These are phyloP conservation scores for Musca vetustissima DNA, from an alignment of 1,140 invertebrate species.

Conservation along the genomic window DNA sequence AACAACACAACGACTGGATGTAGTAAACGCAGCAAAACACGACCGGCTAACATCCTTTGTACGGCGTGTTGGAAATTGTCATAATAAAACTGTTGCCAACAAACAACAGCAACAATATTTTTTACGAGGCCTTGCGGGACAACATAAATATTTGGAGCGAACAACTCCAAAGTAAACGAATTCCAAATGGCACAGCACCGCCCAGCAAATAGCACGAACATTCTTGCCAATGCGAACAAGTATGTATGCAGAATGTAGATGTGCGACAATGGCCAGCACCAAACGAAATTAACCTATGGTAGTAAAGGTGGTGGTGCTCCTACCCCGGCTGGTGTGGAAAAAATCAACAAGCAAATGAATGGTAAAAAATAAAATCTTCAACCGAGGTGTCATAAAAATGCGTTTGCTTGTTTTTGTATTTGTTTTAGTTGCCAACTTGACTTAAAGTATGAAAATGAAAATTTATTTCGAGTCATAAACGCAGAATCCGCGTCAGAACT, in stretches of 20 bases:
- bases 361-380: neutral
- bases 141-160: conserved; percentile 2
- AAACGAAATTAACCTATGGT: neutral
- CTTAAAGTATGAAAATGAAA: conserved; percentile 1
- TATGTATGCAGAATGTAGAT: too few relatives aligned
- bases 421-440: neutral
- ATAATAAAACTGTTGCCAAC: conserved; percentile 14
- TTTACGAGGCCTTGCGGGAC: conserved; percentile 10
- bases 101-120: neutral
- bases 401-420: neutral
- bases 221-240: too few relatives aligned
- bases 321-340: too few relatives aligned
- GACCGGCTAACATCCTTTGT: neutral
- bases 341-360: too few relatives aligned
- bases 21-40: neutral
- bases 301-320: too few relatives aligned
- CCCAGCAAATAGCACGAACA: neutral
- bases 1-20: neutral
- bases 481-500: neutral
- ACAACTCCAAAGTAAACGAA: neutral
- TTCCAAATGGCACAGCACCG: neutral
- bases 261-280: neutral
- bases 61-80: conserved; percentile 11
- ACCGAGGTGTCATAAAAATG: conserved; percentile 11
- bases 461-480: conserved; percentile 13